phyloP scores from a whole-genome alignment of 2,888 invertebrate genomes.

The Platycnemis pennipes region DNA sequence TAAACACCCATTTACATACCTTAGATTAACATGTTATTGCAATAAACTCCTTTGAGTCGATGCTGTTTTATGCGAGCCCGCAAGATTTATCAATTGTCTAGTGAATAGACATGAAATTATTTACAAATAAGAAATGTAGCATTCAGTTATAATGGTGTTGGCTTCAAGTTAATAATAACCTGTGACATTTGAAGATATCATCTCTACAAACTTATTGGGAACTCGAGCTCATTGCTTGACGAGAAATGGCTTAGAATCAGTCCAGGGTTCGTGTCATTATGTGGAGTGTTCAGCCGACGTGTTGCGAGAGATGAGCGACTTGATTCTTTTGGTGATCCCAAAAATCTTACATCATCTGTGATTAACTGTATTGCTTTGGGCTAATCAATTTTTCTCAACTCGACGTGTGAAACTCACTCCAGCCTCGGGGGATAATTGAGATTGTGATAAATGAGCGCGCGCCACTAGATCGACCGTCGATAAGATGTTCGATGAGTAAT shows the following conservation, averaged over 20 bases:
- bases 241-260: background rate
- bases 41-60: too few relatives aligned
- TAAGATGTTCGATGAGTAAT: background rate
- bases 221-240: background rate
- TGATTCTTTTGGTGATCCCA: background rate
- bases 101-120: too few relatives aligned
- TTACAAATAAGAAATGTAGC: too few relatives aligned
- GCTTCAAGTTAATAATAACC: background rate
- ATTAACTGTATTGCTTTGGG: conserved; percentile 3
- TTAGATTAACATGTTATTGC: too few relatives aligned
- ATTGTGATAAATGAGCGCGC: background rate
- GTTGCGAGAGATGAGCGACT: background rate
- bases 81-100: too few relatives aligned
- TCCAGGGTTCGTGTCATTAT: background rate
- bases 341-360: background rate
- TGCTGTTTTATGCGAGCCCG: too few relatives aligned
- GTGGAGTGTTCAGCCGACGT: background rate
- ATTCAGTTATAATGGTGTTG: too few relatives aligned
- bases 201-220: background rate
- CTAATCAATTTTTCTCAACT: background rate
- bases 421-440: background rate
- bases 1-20: too few relatives aligned
- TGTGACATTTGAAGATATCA: background rate
- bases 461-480: background rate
- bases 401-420: conserved; percentile 28